Conservation (phyloP, 2,888 invertebrate species). For the Hanleya hanleyi region DNA sequence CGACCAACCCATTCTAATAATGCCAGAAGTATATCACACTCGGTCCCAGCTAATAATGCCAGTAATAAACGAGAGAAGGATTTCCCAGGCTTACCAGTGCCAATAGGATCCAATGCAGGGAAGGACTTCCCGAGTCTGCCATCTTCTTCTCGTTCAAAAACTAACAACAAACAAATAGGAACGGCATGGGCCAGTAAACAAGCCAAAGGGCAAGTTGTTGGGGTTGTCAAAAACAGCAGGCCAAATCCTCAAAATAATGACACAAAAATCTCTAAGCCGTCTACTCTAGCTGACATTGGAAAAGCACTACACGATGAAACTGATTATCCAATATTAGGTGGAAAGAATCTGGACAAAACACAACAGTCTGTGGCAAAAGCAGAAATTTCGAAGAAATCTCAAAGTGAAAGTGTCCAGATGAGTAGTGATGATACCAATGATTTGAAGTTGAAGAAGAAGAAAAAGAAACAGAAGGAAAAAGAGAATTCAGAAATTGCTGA, state of each 20-base stretch:
- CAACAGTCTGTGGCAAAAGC: conserved; percentile 10
- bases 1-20: too few species aligned
- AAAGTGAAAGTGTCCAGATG: not conserved
- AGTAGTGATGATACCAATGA: not conserved
- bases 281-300: not conserved
- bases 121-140: not conserved
- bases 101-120: not conserved
- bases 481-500: conserved; percentile 13
- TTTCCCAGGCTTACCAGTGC: conserved; percentile 11
- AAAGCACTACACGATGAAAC: not conserved
- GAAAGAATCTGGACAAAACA: not conserved
- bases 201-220: too few species aligned
- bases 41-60: not conserved
- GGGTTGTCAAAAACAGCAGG: too few species aligned
- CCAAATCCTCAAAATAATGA: not conserved
- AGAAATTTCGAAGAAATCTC: too few species aligned
- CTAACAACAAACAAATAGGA: not conserved
- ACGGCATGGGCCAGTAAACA: too few species aligned
- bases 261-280: not conserved
- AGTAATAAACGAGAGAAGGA: not conserved
- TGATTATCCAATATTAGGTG: not conserved
- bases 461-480: conserved; percentile 62
- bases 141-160: not conserved
- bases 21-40: too few species aligned
- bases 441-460: conserved; percentile 57